phyloP scores from a whole-genome alignment of 1,140 invertebrate species.

The Adelges cooleyi region DNA sequence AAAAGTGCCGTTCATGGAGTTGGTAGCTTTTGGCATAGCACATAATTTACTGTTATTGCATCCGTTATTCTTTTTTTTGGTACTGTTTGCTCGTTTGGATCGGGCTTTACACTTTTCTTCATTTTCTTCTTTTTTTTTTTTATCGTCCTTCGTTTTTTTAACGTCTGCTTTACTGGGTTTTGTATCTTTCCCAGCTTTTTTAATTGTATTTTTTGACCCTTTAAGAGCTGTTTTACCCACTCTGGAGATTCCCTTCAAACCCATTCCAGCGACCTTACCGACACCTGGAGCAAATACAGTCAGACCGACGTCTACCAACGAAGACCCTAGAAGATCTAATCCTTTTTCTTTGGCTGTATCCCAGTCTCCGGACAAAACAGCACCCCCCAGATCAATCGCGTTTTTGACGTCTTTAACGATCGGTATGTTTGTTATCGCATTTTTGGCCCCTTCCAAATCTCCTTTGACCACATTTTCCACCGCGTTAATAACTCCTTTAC shows the following conservation, averaged over 20 bases:
- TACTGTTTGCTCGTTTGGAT: background rate
- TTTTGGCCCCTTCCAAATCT: conserved; percentile 22
- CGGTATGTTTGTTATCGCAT: conserved; percentile 26
- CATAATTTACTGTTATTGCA: background rate
- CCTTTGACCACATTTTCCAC: conserved; percentile 28
- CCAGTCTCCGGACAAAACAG: conserved; percentile 28
- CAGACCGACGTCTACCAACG: conserved; percentile 11
- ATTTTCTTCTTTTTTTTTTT: background rate
- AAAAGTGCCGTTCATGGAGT: background rate
- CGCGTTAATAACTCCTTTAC: conserved; percentile 19
- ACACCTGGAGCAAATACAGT: conserved; percentile 14
- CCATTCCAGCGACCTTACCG: conserved; percentile 23
- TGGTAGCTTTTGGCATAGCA: background rate
- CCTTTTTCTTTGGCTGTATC: conserved; percentile 25
- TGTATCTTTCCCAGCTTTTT: conserved; percentile 5
- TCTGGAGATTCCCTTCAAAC: conserved; percentile 11
- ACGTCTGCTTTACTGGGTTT: background rate
- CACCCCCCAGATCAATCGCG: conserved; percentile 11
- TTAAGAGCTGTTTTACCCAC: background rate
- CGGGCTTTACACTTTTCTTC: background rate
- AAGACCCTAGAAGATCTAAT: conserved; percentile 5
- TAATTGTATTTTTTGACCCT: background rate
- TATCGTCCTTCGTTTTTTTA: background rate
- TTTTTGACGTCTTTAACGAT: conserved; percentile 30
- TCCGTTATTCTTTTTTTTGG: background rate